Evolutionary conservation across 2,797 vertebrate genomes (phyloP), one percentile per base, ranked within the genome.

Genomic region (Acanthopagrus latus): DNA sequence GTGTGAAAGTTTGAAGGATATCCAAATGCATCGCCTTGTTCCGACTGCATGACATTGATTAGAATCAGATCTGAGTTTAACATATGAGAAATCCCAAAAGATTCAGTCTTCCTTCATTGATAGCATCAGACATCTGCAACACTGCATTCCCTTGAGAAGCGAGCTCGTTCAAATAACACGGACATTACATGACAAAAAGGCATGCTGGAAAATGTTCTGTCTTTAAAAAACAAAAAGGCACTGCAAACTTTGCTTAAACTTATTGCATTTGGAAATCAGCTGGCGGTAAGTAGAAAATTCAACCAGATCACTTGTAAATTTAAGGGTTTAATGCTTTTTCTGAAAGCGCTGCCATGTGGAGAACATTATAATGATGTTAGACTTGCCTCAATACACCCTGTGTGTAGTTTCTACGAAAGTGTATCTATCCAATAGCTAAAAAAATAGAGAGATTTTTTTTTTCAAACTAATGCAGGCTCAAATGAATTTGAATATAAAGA

Each of bases 251-350:
- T 41, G 41, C n/a, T 44, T 44, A 23, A 44, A 60, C 41, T 44
- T 44, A 2, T 13, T 62, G 51, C 41, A 59, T 62, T 67, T 51
- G 47, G 16, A 46, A 80, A 71, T 43, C 54, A 64, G 25, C 54
- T 55, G 16, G 38, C 10, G 56, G 25, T 44, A 50, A 71, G 52
- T 29, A 63, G 11, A 71, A 68, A 13, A 60, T 64, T 79, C 7
- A 43, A 64, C 12, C 52, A 74, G 46, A 54, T 80, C 38, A 64
- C 25, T 54, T 74, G 27, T 52, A 78, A 51, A 70, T 62, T 50
- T 64, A 48, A 33, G 23, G 14, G n/a, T 68, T 10, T 38, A 11
- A 58, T 64, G 51, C 59, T 62, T 62, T 38, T 41, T 23, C 41
- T 51, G 10, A 76, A 69, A 56, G 52, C 46, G 47, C 46, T 48